Evolutionary conservation across 37 sponge, comb jelly and placozoan species (phyloP), one percentile per base, ranked within the genome.

Genomic region (Diacarnus erythraeanus): DNA sequence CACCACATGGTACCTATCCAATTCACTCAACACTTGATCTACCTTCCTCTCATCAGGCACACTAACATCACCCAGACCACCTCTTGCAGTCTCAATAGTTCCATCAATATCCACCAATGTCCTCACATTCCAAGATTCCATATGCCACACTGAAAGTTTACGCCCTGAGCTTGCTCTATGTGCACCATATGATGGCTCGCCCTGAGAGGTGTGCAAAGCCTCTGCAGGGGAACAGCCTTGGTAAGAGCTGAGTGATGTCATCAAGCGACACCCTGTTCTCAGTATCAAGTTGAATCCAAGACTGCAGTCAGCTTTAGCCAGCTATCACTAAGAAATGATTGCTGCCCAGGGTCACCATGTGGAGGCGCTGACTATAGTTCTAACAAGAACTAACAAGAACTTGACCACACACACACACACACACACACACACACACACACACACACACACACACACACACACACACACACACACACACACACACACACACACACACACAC

Each of bases 161-260:
- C 39, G 35, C 77, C 6, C 8, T 15, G 8, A 18, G 6, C 57
- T 42, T 4, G 75, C 75, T 76, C 63, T 57, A 57, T 9, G 42
- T 76, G 77, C 77, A 76, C 61, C 18, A n/a, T 42, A 38, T 43
- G 77, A 73, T 73, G 74, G 54, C 71, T 43, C 74, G 21, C 54
- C 74, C 74, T 23, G 54, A 73, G 74, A 73, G 74, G 74, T 6
- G 23, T 73, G 74, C 74, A 73, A 47, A 12, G 51, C 12, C 10
- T 15, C 51, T 47, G 51, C 51, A 47, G 51, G 51, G 51, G 12
- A 47, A 12, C 6, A 47, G 51, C 51, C 51, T 47, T 47, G 51
- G 51, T 12, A 15, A 15, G 51, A 47, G 10, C 51, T 12, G 12
- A 47, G 51, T 47, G 51, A 47, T 47, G 51, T 12, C 51, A 47